These are phyloP conservation scores for Drosophila pseudotalamancana DNA, from an alignment of 2,888 invertebrate species.

Conservation along the genomic window DNA sequence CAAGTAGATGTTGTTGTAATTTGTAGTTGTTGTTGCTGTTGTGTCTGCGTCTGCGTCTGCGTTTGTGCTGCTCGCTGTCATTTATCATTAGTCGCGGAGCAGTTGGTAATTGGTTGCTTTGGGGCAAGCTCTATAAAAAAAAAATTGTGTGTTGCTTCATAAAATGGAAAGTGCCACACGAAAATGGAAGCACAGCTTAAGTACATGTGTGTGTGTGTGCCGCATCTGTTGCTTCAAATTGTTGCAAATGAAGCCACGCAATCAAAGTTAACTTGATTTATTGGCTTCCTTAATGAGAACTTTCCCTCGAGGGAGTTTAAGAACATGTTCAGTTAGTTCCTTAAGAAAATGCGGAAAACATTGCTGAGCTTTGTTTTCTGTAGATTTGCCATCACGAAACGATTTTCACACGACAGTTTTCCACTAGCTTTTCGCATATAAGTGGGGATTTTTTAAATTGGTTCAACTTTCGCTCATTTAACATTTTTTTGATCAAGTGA, in stretches of 20 bases:
- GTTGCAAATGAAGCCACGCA: constrained; percentile 27
- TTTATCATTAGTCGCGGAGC: constrained; percentile 68
- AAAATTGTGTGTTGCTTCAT: constrained; percentile 6
- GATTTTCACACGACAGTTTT: background rate
- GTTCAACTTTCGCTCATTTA: background rate
- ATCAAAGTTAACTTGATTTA: constrained; percentile 33
- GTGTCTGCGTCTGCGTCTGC: constrained; percentile 11
- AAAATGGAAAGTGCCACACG: constrained; percentile 53
- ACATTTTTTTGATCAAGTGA: background rate
- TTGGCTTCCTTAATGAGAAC: background rate
- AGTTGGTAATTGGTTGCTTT: constrained; percentile 53
- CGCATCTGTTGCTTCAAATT: constrained; percentile 26
- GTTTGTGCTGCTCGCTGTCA: constrained; percentile 59
- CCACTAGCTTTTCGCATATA: background rate
- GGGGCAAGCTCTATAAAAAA: constrained; percentile 11
- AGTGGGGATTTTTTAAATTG: background rate
- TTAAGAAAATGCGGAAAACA: no score
- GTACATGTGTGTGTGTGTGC: constrained; percentile 1
- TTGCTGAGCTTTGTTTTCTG: background rate
- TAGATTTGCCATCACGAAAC: no score
- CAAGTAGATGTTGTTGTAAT: constrained; percentile 9
- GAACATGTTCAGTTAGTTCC: no score
- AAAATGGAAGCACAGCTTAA: constrained; percentile 26
- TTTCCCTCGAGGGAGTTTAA: background rate
- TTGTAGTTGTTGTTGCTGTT: constrained; percentile 14